Conservation (phyloP, 2,113 vertebrate genomes). For the Chloebia gouldiae region DNA sequence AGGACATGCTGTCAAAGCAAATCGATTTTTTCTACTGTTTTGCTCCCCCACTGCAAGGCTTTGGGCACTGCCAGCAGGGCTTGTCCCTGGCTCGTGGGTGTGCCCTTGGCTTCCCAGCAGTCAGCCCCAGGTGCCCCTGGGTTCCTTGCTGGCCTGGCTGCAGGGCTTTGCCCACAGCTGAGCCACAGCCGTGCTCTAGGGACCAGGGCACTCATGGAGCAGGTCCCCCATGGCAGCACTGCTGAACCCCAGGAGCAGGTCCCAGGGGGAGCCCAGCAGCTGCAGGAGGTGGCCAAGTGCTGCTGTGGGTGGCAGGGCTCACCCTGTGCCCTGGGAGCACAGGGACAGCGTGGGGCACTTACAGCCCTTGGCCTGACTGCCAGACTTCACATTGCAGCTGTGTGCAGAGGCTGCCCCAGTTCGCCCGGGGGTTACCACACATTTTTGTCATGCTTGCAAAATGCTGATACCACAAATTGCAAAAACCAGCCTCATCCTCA, state of each 20-base stretch:
- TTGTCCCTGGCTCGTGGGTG: fast-evolving
- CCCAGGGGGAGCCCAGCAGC: neutral
- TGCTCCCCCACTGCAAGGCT: neutral
- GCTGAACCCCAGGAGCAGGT: neutral
- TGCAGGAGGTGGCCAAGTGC: neutral
- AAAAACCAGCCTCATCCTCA: conserved; percentile 13
- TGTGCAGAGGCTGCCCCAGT: neutral
- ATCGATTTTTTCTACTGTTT: neutral
- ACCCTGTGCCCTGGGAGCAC: neutral
- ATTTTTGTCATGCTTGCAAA: conserved; percentile 39
- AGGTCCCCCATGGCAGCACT: neutral
- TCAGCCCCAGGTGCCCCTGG: fast-evolving
- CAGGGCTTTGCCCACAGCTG: neutral
- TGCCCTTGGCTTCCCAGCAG: neutral
- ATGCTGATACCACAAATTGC: conserved; percentile 22
- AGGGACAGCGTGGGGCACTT: neutral
- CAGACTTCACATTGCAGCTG: fast-evolving
- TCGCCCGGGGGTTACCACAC: conserved; percentile 21
- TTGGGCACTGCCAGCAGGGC: neutral
- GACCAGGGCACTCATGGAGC: fast-evolving
- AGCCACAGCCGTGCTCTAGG: fast-evolving
- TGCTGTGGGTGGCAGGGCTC: neutral
- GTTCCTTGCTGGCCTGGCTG: neutral
- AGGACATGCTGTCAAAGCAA: neutral
- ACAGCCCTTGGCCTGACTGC: neutral